Percentiles rank a stretch among this genome's conserved stretches.
These are phyloP conservation scores for Amazona finschi DNA, from an alignment of 2,797 vertebrate species.

Conservation along the genomic window DNA sequence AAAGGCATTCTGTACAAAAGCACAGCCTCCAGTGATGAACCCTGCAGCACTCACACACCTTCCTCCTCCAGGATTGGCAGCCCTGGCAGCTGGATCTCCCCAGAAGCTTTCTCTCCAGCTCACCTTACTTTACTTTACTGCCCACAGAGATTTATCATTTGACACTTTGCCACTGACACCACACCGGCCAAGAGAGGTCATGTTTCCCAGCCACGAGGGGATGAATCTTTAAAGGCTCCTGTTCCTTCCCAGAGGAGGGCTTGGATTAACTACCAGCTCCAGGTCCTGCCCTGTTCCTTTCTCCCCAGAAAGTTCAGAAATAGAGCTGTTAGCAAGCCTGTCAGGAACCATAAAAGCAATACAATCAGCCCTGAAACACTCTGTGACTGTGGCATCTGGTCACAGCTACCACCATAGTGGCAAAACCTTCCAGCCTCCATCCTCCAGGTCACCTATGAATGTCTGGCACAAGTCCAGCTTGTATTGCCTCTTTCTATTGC, in stretches of 20 bases:
- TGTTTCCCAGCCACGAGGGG: accelerated
- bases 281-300: not conserved
- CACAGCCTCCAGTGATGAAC: not conserved
- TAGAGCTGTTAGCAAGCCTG: not conserved
- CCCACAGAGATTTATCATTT: not conserved
- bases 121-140: not conserved
- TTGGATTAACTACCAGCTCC: not conserved
- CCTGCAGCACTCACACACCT: not conserved
- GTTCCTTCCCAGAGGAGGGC: not conserved
- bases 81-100: not conserved
- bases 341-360: not conserved
- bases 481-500: not conserved
- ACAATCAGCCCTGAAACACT: not conserved
- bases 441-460: not conserved
- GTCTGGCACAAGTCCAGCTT: not conserved
- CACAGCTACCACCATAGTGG: not conserved
- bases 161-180: not conserved
- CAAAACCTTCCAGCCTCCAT: not conserved
- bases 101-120: not conserved
- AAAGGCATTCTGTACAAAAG: not conserved
- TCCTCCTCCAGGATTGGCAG: not conserved
- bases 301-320: not conserved
- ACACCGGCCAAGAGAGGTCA: not conserved
- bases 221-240: not conserved
- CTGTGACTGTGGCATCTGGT: not conserved